Evolutionary conservation across 2,888 invertebrate genomes (phyloP), one percentile per base, ranked within the genome.

Genomic region (Eurytoma adleriae): DNA sequence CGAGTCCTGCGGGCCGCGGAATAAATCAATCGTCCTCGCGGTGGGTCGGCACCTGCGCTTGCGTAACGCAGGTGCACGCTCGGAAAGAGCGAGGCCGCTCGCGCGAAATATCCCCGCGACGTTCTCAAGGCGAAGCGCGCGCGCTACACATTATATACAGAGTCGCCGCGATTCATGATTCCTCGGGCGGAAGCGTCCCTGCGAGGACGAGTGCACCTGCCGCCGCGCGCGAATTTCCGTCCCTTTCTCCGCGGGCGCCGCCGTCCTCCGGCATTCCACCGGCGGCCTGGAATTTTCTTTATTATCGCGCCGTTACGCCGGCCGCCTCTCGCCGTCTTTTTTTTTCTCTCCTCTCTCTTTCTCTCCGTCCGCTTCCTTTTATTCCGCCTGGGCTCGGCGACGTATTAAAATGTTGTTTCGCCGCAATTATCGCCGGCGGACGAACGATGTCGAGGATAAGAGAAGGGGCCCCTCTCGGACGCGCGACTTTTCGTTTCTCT

Each of bases 11-110:
- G 82, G 83, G 85, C 85, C 85, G 85, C 78, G 81, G 79, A 84
- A 85, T 86, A 87, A 87, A 87, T 87, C 88, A 86, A 88, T 88
- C 85, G 86, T 84, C 84, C 66, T 83, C 82, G 82, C 83, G 54
- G 40, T 24, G 57, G 64, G 56, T 50, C 13, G 78, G 73, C 66
- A 48, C 56, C 68, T 71, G 52, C 79, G 78, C 83, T 86, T 86
- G 85, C 86, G 87, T 86, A 88, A 86, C 86, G 40, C 40, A 85
- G 84, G 84, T 85, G 84, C 83, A 80, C 80, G 40, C 7, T 40
- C 40, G 5, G 40, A 7, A 7, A 40, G 7, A 40, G 40, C 4
- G 40, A 40, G 40, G 40, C 40, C 4, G 30, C n/a, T n/a, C n/a
- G 40, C 16, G 48, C 24, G 48, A 66, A 66, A 52, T 67, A 48